Evolutionary conservation across 2,888 invertebrate species (phyloP), one percentile per base, ranked within the genome.

Genomic region (Cotesia congregata): DNA sequence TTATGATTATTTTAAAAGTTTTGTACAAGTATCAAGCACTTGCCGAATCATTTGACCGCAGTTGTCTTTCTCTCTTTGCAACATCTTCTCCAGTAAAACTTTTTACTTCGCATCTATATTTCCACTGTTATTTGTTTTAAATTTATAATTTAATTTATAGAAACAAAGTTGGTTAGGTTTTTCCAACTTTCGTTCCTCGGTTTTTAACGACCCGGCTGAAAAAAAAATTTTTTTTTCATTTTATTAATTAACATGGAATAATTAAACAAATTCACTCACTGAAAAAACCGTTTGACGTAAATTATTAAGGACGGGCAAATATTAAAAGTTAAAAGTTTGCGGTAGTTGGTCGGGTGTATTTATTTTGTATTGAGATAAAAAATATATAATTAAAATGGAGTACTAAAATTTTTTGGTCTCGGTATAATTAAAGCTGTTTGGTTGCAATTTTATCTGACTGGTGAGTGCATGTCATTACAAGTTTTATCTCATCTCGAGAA

Each of bases 1-100:
- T 81, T 77, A 80, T 78, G 81, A 78, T 80, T 74, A 79, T 81
- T 81, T 79, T 69, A 77, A 80, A 80, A 81, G 77, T 80, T 79
- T 78, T 17, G 68, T 39, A 77, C 80, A 76, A 71, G 75, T 75
- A 80, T 78, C 77, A 30, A 30, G 30, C 30, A 30, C 30, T 78
- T 69, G 74, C 61, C 62, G 78, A 79, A 78, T 73, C 40, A 67
- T 67, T 6, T 65, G 50, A 50, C 50, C 12, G 12, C 50, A 50
- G 50, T 50, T 6, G 60, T 70, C 6, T 40, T 62, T 71, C 77
- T 62, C 20, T 30, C 30, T 30, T 30, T 62, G 17, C 62, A 17
- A 62, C 62, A 15, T 20, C 62, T 62, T 7, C 6, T 62, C 6
- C 62, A 17, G 17, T 62, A n/a, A 62, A 62, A 62, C 20, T 62